Evolutionary conservation across 2,113 vertebrate species (phyloP).

Genomic region (Circaetus cinerascens): DNA sequence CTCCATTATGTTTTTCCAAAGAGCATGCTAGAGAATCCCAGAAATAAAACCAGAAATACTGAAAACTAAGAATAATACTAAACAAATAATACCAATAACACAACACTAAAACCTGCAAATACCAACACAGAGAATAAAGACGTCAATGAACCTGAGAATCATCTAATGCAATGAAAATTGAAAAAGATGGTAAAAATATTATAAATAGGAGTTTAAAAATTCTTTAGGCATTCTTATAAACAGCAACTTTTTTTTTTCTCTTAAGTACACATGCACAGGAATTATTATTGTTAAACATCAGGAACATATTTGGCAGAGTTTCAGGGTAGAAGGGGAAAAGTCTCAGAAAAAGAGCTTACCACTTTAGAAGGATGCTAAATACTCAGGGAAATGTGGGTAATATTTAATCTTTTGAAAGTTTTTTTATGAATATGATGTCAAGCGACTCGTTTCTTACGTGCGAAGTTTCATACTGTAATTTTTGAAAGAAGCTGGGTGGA

Average conservation of each 20-base stretch:
- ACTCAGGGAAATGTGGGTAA: not conserved
- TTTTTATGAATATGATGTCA: not conserved
- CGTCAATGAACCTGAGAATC: not conserved
- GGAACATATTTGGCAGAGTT: not conserved
- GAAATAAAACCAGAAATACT: slow-evolving; percentile 66
- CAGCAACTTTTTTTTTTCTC: not conserved
- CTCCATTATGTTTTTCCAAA: slow-evolving; percentile 47
- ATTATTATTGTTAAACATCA: not conserved
- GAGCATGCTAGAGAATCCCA: slow-evolving; percentile 45
- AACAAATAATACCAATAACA: slow-evolving; percentile 5
- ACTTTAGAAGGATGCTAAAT: not conserved
- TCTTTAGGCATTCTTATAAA: not conserved
- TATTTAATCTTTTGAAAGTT: not conserved
- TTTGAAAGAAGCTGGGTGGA: not conserved
- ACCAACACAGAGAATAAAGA: not conserved
- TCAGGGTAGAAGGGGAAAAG: not conserved
- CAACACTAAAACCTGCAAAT: slow-evolving; percentile 62
- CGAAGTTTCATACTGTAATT: not conserved
- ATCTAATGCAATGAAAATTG: not conserved
- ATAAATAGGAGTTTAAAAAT: not conserved
- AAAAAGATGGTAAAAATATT: not conserved
- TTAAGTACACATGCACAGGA: not conserved
- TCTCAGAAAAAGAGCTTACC: not conserved
- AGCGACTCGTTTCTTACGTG: not conserved
- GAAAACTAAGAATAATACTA: slow-evolving; percentile 15